Percentiles rank a stretch among this genome's conserved stretches.
Conservation (phyloP, 2,113 vertebrate species). For the Brachyistius frenatus region DNA sequence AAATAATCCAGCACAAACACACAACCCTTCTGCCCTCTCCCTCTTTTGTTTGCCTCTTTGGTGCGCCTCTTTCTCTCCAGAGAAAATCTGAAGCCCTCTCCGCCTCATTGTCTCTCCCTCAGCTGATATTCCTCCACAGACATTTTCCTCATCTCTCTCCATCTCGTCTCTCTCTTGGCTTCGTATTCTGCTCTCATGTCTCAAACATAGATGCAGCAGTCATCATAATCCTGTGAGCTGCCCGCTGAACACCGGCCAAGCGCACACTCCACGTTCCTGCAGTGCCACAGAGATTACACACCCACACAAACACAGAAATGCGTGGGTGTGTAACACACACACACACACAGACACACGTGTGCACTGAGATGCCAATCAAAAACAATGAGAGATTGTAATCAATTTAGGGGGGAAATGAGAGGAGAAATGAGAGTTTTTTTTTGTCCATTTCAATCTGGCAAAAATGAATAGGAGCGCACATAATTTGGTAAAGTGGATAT, state of each 20-base stretch:
- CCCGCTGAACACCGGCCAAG: conserved; percentile 73
- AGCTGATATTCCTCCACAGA: conserved; percentile 22
- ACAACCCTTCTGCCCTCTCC: conserved; percentile 36
- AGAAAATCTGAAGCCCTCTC: not conserved
- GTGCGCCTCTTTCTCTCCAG: conserved; percentile 1
- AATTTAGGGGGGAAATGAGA: not conserved
- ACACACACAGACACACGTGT: conserved; percentile 31
- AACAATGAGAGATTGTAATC: conserved; percentile 55
- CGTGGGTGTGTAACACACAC: conserved; percentile 29
- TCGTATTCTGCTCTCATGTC: conserved; percentile 40
- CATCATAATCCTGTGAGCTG: conserved; percentile 80
- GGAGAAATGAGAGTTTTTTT: not conserved
- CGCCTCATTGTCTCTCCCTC: not conserved
- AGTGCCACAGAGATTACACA: conserved; percentile 71
- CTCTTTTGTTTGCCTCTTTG: conserved; percentile 31
- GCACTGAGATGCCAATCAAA: conserved; percentile 32
- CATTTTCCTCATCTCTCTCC: conserved; percentile 19
- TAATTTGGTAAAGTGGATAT: conserved; percentile 26
- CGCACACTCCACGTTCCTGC: conserved; percentile 63
- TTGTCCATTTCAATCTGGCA: conserved; percentile 40
- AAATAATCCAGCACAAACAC: conserved; percentile 77
- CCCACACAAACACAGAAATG: conserved; percentile 37
- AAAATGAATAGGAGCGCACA: not conserved
- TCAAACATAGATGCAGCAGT: conserved; percentile 64
- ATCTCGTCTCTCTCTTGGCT: not conserved